Base-by-base conservation (phyloP, 2,113 vertebrate species). In the Ibidorhyncha struthersii region DNA sequence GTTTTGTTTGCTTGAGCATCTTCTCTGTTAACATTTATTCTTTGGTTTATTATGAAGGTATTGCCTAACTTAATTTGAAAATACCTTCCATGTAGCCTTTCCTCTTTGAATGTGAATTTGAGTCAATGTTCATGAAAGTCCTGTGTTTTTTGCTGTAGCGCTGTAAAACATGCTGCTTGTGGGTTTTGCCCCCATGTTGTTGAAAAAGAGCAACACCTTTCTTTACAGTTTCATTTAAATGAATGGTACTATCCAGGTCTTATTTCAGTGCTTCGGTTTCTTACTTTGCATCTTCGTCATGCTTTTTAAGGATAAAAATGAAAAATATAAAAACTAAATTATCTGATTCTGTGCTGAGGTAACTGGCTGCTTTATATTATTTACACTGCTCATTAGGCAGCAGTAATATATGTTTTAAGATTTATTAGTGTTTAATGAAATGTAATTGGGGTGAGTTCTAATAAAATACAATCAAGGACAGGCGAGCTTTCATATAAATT, bases 381-480 rank as follows among this genome's bases (percentile, higher is more conserved):
- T 92, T 86, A 58, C 41, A 47, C 3, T 92, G 79, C 41, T 96
- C 40, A 80, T 87, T 93, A 87, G 58, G 59, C 34, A 82, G 12
- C 8, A 17, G 59, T 81, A 62, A 74, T 93, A 77, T 15, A 58
- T 40, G 9, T 74, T 93, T 92, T 69, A 82, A 93, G 95, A 84
- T 94, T 52, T 85, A 82, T 91, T 86, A 86, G 27, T 76, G 41
- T 47, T 87, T 95, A 92, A 86, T 89, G 71, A 95, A 93, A 84
- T 63, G 34, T 91, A 87, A 66, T 78, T 86, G 2, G 38, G 15
- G 5, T 72, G 90, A 41, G 47, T 93, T 94, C 71, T 92, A 81
- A 71, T 90, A 63, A 94, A 93, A 89, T 90, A 30, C 50, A 85
- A 43, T 83, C 69, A 92, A 73, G 67, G 78, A 27, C 47, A 89